A percentile compares a stretch with the other conserved stretches of the same genome.
phyloP scores from a whole-genome alignment of 2,113 vertebrate species.

The Anarrhichthys ocellatus region DNA sequence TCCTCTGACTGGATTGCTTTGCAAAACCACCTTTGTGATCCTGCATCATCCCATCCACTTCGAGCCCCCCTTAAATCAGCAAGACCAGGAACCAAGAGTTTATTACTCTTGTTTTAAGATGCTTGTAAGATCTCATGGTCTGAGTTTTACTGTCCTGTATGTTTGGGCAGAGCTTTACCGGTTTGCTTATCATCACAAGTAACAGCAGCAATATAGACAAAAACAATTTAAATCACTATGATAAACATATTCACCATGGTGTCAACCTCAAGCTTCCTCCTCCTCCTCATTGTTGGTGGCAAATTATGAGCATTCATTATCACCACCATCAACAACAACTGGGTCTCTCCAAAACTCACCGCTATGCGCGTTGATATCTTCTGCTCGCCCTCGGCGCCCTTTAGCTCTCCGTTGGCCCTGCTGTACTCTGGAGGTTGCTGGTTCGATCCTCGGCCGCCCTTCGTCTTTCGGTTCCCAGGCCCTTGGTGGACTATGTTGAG shows the following conservation, averaged over 20 bases:
- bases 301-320: background rate
- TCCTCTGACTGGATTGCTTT: conserved; percentile 55
- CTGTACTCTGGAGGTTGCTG: conserved; percentile 80
- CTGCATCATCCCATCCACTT: conserved; percentile 24
- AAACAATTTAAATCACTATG: background rate
- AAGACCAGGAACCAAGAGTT: background rate
- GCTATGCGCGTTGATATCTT: conserved; percentile 90
- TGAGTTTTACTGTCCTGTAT: background rate
- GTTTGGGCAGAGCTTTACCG: conserved; percentile 4
- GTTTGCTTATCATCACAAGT: background rate
- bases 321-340: conserved; percentile 4
- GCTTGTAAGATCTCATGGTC: background rate
- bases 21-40: conserved; percentile 42
- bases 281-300: background rate
- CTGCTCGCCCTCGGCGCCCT: conserved; percentile 83
- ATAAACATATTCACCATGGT: background rate
- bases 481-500: conserved; percentile 93
- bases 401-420: conserved; percentile 86
- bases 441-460: conserved; percentile 83
- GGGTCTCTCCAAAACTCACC: conserved; percentile 82
- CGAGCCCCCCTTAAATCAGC: conserved; percentile 18
- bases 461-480: conserved; percentile 85
- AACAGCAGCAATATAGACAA: background rate
- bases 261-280: background rate
- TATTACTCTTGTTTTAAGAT: background rate